phyloP scores from a whole-genome alignment of 1,140 invertebrate species.

The Paramacrobiotus metropolitanus region DNA sequence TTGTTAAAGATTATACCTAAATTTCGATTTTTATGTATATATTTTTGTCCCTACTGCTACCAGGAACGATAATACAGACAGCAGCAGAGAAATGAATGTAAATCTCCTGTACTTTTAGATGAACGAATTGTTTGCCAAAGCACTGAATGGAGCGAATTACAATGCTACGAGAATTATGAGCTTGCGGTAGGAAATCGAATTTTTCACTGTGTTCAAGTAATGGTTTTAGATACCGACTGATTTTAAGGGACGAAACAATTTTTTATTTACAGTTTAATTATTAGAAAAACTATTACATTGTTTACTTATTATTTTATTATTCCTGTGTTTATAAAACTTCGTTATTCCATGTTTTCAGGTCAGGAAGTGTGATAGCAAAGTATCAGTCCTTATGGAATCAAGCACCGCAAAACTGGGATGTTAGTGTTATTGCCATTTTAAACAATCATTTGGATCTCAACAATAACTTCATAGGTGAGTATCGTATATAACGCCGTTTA shows the following conservation, averaged over 20 bases:
- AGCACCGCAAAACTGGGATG: neutral
- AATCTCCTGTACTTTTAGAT: too few relatives aligned
- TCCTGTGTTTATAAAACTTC: too few relatives aligned
- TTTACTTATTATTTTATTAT: too few relatives aligned
- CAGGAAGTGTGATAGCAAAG: neutral
- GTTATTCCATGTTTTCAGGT: neutral
- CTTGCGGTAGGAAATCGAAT: neutral
- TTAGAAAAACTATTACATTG: too few relatives aligned
- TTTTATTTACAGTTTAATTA: too few relatives aligned
- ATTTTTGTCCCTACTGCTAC: too few relatives aligned
- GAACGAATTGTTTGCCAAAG: neutral
- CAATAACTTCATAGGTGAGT: conserved; percentile 1
- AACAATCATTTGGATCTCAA: neutral
- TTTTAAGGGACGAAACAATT: too few relatives aligned
- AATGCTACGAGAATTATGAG: neutral
- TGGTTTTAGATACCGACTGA: too few relatives aligned
- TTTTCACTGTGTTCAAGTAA: neutral
- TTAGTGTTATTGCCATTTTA: neutral
- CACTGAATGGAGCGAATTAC: neutral
- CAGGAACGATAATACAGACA: too few relatives aligned
- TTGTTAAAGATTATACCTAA: too few relatives aligned
- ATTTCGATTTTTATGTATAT: too few relatives aligned
- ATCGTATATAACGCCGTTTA: neutral
- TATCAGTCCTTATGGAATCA: neutral
- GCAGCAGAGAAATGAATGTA: too few relatives aligned